These are phyloP conservation scores for Atta colombica DNA, from an alignment of 1,140 invertebrate genomes.

Conservation along the genomic window DNA sequence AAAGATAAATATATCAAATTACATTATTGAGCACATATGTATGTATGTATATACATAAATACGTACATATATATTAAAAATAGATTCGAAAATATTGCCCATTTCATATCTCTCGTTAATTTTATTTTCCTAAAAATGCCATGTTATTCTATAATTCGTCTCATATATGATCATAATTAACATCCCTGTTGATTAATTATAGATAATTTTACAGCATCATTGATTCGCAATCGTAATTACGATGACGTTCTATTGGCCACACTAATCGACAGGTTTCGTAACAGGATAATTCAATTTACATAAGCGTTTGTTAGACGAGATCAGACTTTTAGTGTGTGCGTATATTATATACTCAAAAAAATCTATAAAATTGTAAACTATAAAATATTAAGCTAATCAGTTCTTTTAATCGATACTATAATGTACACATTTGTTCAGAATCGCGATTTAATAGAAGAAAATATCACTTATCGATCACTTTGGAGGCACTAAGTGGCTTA, in stretches of 20 bases:
- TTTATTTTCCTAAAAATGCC: slow-evolving; percentile 31
- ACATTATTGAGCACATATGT: not conserved
- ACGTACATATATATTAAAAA: slow-evolving; percentile 14
- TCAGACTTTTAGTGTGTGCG: slow-evolving; percentile 12
- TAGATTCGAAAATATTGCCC: not conserved
- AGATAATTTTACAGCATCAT: not conserved
- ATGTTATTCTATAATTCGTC: slow-evolving; percentile 19
- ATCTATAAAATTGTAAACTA: slow-evolving; percentile 8
- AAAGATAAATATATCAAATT: slow-evolving; percentile 6
- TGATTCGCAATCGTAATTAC: not conserved
- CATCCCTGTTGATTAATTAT: not conserved
- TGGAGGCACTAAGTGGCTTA: slow-evolving; percentile 16
- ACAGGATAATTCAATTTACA: not conserved
- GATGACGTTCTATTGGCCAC: not conserved
- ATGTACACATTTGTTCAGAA: slow-evolving; percentile 6
- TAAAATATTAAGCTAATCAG: slow-evolving; percentile 35
- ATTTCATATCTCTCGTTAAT: slow-evolving; percentile 19
- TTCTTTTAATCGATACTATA: slow-evolving; percentile 5
- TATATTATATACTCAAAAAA: not conserved
- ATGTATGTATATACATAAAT: not conserved
- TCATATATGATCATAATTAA: slow-evolving; percentile 8
- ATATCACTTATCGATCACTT: slow-evolving; percentile 52
- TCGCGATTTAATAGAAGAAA: slow-evolving; percentile 5
- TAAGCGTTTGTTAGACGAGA: slow-evolving; percentile 28
- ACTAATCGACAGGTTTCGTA: slow-evolving; percentile 1